phyloP scores from a whole-genome alignment of 2,888 invertebrate species.

The Lasioglossum calceatum region DNA sequence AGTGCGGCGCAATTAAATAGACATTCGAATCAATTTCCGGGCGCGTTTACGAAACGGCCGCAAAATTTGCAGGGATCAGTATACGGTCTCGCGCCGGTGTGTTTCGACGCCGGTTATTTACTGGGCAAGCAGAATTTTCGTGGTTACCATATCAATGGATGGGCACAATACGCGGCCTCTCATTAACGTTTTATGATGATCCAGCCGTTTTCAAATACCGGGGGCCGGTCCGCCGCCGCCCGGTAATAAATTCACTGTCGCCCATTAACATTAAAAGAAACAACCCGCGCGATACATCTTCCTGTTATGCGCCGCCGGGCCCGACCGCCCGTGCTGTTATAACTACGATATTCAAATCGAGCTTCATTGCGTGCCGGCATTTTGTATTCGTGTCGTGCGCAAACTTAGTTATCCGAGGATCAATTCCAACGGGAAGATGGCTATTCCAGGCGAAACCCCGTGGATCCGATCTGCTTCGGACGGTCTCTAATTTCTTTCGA shows the following conservation, averaged over 20 bases:
- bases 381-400: conserved; percentile 55
- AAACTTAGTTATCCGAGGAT: conserved; percentile 56
- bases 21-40: conserved; percentile 60
- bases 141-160: conserved; percentile 61
- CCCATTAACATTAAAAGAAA: conserved; percentile 65
- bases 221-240: background rate
- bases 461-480: conserved; percentile 30
- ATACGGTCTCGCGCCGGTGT: conserved; percentile 20
- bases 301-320: conserved; percentile 20
- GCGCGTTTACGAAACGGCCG: conserved; percentile 56
- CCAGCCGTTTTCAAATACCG: conserved; percentile 59
- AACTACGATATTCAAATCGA: conserved; percentile 57
- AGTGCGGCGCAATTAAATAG: conserved; percentile 42
- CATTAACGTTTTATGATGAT: conserved; percentile 72
- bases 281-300: conserved; percentile 52
- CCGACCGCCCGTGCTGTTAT: conserved; percentile 18
- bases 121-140: conserved; percentile 63
- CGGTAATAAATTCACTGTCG: conserved; percentile 63
- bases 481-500: conserved; percentile 49
- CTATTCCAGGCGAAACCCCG: conserved; percentile 27
- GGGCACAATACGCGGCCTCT: conserved; percentile 60
- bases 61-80: conserved; percentile 52
- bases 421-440: conserved; percentile 47
- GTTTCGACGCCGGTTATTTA: conserved; percentile 47
- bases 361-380: conserved; percentile 45